Evolutionary conservation across 2,113 vertebrate genomes (phyloP), one percentile per base, ranked within the genome.

Genomic region (Panthera tigris): DNA sequence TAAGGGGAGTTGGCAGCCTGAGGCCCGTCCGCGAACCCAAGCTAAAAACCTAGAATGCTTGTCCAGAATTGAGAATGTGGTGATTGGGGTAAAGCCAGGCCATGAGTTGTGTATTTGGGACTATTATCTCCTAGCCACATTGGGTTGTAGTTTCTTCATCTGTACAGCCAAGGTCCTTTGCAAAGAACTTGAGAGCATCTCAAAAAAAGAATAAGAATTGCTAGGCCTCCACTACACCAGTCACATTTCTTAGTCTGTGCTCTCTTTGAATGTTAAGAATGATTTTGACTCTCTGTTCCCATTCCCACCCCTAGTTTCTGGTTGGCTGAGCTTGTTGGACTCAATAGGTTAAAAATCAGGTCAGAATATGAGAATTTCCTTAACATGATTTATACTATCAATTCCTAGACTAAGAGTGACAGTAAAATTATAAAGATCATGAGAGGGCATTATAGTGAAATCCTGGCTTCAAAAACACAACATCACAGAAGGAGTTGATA

Each of bases 311-410:
- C 39, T 74, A 39, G 78, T 85, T 91, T 89, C 78, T 97, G 41
- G 12, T 68, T 95, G 25, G 78, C 87, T 90, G 15, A 78, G 55
- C 82, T 93, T 89, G 82, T 65, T 88, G 82, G 19, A 80, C n/a
- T 95, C 73, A 39, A 0, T 68, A 48, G 80, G 65, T 96, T 97
- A 93, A 93, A 95, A 93, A 33, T 85, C 18, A 11, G 50, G 76
- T 96, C 31, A 95, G 48, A 94, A 83, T 83, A 90, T 89, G 52
- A 96, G 27, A 33, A 19, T 87, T 92, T 74, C 18, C 50, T 81
- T 87, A 92, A 92, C 23, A 41, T 87, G 18, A 85, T 74, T 94
- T 81, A 78, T 91, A 29, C 89, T 94, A n/a, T 92, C 33, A 96
- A 85, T 78, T 96, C 31, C 41, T 95, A 5, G 39, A 78, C 36